Evolutionary conservation across 2,113 vertebrate species (phyloP).

Genomic region (Craseonycteris thonglongyai): DNA sequence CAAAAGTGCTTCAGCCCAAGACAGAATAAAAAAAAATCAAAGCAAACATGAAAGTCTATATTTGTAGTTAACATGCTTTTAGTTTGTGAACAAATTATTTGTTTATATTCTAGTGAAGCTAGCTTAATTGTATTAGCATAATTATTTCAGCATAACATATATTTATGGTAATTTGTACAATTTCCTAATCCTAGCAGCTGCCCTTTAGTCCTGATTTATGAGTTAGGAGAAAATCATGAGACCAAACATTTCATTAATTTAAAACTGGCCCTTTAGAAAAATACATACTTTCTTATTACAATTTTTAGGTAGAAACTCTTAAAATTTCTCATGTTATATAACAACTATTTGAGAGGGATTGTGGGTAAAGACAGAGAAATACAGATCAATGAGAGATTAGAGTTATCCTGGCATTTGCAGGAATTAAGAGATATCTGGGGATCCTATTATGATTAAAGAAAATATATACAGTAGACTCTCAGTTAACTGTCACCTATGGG

Average conservation of each 20-base stretch:
- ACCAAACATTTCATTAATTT: constrained; percentile 64
- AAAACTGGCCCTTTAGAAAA: constrained; percentile 67
- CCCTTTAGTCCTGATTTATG: constrained; percentile 68
- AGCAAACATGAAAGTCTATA: neutral
- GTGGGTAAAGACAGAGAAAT: neutral
- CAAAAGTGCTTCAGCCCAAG: constrained; percentile 51
- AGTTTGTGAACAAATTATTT: neutral
- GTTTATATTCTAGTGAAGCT: neutral
- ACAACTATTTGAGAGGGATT: constrained; percentile 39
- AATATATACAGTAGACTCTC: no score
- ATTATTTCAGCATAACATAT: neutral
- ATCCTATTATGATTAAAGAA: neutral
- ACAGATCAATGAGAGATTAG: neutral
- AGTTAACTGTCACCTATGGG: no score
- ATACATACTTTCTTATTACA: constrained; percentile 68
- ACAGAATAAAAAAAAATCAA: neutral
- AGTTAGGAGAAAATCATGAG: constrained; percentile 68
- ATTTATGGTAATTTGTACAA: constrained; percentile 43
- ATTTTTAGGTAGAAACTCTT: constrained; percentile 72
- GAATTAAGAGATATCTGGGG: neutral
- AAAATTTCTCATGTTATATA: constrained; percentile 63
- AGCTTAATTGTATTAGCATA: neutral
- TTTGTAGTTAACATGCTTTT: constrained; percentile 25
- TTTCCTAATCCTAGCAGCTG: constrained; percentile 64
- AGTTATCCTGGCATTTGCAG: neutral